A percentile compares a stretch with the other conserved stretches of the same genome.
Conservation (phyloP, 2,113 vertebrate genomes). For the Sisor rabdophorus region DNA sequence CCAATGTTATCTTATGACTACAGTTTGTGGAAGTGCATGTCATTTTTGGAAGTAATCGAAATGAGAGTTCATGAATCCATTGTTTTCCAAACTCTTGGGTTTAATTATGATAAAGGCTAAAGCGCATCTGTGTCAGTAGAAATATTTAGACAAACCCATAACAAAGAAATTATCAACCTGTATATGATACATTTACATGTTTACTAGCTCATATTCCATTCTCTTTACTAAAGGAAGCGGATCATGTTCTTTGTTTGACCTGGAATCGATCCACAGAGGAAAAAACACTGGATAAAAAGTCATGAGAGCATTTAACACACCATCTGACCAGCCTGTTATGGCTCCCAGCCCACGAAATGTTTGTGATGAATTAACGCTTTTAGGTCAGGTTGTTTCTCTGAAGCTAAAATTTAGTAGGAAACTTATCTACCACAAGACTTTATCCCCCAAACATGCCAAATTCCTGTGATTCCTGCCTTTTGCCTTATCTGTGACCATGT, state of each 20-base stretch:
- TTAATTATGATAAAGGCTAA: slow-evolving; percentile 25
- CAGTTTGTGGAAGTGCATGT: slow-evolving; percentile 64
- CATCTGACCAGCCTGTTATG: background rate
- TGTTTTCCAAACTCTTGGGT: slow-evolving; percentile 50
- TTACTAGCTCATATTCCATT: slow-evolving; percentile 13
- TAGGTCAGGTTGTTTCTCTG: slow-evolving; percentile 6
- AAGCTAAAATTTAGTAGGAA: slow-evolving; percentile 11
- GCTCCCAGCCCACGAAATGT: background rate
- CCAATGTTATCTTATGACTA: slow-evolving; percentile 60
- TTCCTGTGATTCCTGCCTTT: slow-evolving; percentile 25
- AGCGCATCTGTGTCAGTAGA: background rate
- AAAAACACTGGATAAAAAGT: slow-evolving; percentile 13
- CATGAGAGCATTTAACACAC: background rate
- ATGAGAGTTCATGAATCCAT: slow-evolving; percentile 54
- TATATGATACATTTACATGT: slow-evolving; percentile 3
- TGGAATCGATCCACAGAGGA: slow-evolving; percentile 26
- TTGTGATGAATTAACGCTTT: background rate
- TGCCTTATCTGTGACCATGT: slow-evolving; percentile 36
- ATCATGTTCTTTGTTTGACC: slow-evolving; percentile 21
- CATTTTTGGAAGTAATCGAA: slow-evolving; percentile 49
- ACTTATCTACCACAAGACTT: slow-evolving; percentile 1
- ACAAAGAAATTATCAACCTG: background rate
- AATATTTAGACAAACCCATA: slow-evolving; percentile 9
- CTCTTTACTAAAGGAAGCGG: slow-evolving; percentile 29
- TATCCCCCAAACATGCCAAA: slow-evolving; percentile 26